Conservation (phyloP, 2,888 invertebrate species). For the Pharmacophagus antenor region DNA sequence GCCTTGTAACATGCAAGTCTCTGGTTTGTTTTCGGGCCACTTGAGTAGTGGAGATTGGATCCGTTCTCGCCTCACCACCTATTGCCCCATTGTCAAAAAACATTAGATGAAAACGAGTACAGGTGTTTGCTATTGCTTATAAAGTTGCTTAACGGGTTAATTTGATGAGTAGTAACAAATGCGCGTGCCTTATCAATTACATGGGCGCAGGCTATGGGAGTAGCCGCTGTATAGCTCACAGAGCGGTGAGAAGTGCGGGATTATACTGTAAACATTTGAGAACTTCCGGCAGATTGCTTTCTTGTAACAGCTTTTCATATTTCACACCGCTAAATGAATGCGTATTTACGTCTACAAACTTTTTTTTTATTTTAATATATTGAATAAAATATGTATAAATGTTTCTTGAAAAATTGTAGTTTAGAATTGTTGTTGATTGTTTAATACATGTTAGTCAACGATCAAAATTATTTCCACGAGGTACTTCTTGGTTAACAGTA, state of each 20-base stretch:
- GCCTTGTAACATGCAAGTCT: too few relatives aligned
- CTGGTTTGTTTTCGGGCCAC: too few relatives aligned
- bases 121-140: too few relatives aligned
- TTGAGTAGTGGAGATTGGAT: too few relatives aligned
- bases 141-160: too few relatives aligned
- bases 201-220: too few relatives aligned
- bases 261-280: conserved; percentile 2
- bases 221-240: background rate
- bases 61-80: too few relatives aligned
- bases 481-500: too few relatives aligned
- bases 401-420: background rate
- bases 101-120: too few relatives aligned
- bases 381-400: background rate
- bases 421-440: background rate
- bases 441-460: too few relatives aligned
- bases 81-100: too few relatives aligned
- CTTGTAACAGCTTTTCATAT: conserved; percentile 4
- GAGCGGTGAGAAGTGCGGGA: background rate
- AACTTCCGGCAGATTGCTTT: conserved; percentile 5
- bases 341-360: background rate
- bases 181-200: conserved; percentile 8
- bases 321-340: background rate
- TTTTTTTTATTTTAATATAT: conserved; percentile 1
- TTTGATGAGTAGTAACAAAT: conserved; percentile 7
- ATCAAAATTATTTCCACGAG: too few relatives aligned